Conservation (phyloP, 2,797 vertebrate species). For the Percopsis omiscomaycus region DNA sequence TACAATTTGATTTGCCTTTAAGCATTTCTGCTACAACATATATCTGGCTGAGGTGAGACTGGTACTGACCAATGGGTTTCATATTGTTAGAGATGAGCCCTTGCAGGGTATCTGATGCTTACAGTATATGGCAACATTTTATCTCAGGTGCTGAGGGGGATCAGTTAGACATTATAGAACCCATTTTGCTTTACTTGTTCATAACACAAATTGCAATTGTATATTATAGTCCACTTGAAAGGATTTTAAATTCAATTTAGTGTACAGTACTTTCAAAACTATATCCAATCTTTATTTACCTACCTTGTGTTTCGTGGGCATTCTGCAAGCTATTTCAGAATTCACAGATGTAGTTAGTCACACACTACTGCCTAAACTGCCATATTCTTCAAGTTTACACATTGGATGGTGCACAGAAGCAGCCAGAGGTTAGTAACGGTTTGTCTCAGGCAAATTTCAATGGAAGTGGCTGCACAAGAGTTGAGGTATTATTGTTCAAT, state of each 20-base stretch:
- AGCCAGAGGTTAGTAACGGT: not conserved
- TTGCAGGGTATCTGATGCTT: too few relatives aligned
- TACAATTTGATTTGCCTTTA: too few relatives aligned
- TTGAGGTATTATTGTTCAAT: not conserved
- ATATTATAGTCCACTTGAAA: not conserved
- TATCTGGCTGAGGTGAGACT: too few relatives aligned
- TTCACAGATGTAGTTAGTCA: not conserved
- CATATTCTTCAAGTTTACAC: not conserved
- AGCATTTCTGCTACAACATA: too few relatives aligned
- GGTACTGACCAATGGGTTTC: too few relatives aligned
- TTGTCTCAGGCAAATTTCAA: not conserved
- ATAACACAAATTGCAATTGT: not conserved
- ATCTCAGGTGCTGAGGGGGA: too few relatives aligned
- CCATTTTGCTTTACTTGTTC: not conserved
- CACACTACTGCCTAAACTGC: not conserved
- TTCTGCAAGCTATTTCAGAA: not conserved
- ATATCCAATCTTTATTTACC: not conserved
- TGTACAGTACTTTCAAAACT: too few relatives aligned
- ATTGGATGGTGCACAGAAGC: not conserved
- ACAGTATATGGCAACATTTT: too few relatives aligned
- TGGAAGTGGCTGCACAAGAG: not conserved
- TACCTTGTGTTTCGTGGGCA: not conserved
- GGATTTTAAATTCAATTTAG: not conserved
- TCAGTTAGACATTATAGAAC: too few relatives aligned
- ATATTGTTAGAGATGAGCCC: too few relatives aligned